phyloP scores from a whole-genome alignment of 2,113 vertebrate species.

The Oenanthe oenanthe region DNA sequence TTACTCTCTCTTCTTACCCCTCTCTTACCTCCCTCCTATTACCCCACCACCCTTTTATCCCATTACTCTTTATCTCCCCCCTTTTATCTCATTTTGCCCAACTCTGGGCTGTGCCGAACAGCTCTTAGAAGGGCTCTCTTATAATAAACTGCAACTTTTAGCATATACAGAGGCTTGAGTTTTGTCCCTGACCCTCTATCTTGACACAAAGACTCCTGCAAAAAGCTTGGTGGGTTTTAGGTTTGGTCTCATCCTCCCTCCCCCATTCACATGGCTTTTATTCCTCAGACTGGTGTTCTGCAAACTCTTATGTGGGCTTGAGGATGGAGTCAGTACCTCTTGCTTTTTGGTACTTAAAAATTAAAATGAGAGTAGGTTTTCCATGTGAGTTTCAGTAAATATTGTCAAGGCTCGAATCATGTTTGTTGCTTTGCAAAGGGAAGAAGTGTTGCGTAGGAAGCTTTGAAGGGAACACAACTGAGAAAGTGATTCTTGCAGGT shows the following conservation, averaged over 20 bases:
- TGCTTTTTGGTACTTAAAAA: background rate
- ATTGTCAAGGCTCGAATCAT: background rate
- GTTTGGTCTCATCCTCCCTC: background rate
- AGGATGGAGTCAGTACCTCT: fast-evolving
- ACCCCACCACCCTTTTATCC: too few species aligned
- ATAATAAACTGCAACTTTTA: too few species aligned
- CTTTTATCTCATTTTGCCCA: too few species aligned
- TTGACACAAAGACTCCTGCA: too few species aligned
- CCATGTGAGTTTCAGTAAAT: background rate
- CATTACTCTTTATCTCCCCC: too few species aligned
- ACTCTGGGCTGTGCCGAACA: too few species aligned
- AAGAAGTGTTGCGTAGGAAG: background rate
- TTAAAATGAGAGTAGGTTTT: background rate
- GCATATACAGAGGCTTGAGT: too few species aligned
- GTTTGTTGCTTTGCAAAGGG: background rate
- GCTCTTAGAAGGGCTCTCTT: too few species aligned
- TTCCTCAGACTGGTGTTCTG: background rate
- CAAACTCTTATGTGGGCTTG: background rate
- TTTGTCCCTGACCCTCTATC: too few species aligned
- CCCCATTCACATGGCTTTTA: background rate
- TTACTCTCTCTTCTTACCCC: too few species aligned
- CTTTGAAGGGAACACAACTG: background rate
- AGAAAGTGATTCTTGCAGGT: background rate
- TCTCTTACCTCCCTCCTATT: too few species aligned
- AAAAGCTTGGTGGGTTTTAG: background rate